A percentile compares a stretch with the other conserved stretches of the same genome.
These are phyloP conservation scores for Drosophila nigrodunni DNA, from an alignment of 1,140 invertebrate genomes.

Conservation along the genomic window DNA sequence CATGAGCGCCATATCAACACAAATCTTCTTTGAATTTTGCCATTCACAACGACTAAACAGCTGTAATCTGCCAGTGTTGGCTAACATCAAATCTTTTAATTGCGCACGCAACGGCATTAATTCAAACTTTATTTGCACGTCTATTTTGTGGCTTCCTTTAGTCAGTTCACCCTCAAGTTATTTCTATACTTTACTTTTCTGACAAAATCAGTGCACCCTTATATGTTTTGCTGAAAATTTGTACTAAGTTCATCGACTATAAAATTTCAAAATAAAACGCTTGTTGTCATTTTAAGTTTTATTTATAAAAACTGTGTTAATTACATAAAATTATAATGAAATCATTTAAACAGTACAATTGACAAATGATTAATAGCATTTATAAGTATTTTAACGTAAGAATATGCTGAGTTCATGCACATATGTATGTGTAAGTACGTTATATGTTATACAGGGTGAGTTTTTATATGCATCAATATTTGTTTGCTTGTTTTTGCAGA, in stretches of 20 bases:
- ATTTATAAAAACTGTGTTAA: slow-evolving; percentile 80
- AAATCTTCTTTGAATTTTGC: slow-evolving; percentile 1
- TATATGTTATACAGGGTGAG: slow-evolving; percentile 61
- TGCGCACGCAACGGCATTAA: neutral
- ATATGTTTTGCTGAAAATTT: too few relatives aligned
- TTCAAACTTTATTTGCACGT: neutral
- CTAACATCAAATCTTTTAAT: neutral
- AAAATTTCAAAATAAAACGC: neutral
- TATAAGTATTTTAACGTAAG: slow-evolving; percentile 55
- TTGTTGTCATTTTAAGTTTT: slow-evolving; percentile 53
- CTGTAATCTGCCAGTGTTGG: slow-evolving; percentile 8
- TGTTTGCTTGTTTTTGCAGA: slow-evolving; percentile 50
- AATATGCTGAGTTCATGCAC: slow-evolving; percentile 20
- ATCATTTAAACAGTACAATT: slow-evolving; percentile 60
- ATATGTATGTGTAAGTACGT: slow-evolving; percentile 53
- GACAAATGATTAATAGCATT: slow-evolving; percentile 76
- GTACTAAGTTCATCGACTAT: too few relatives aligned
- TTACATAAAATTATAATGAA: slow-evolving; percentile 57
- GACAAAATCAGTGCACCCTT: too few relatives aligned
- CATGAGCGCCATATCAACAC: slow-evolving; percentile 11
- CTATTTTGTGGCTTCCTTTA: too few relatives aligned
- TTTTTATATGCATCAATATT: slow-evolving; percentile 49
- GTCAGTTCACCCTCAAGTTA: too few relatives aligned
- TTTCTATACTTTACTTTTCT: too few relatives aligned
- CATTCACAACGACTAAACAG: neutral